phyloP scores from a whole-genome alignment of 2,888 invertebrate genomes.

The Malachius bipustulatus region DNA sequence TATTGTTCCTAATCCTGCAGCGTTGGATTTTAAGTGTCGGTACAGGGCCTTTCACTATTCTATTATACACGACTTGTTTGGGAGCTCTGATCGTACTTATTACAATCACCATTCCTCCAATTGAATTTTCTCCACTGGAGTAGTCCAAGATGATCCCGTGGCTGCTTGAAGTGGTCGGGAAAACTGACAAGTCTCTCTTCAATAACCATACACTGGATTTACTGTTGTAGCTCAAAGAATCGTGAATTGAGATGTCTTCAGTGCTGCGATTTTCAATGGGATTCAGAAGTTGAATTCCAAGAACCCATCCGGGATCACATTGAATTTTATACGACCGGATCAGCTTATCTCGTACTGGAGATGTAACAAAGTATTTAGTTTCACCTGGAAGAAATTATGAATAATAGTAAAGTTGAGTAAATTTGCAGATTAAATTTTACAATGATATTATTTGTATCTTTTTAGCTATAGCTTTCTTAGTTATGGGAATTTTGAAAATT shows the following conservation, averaged over 20 bases:
- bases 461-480: too few species aligned
- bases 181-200: conserved; percentile 72
- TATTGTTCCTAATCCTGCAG: conserved; percentile 68
- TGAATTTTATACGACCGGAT: conserved; percentile 50
- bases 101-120: conserved; percentile 73
- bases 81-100: conserved; percentile 64
- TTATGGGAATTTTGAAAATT: too few species aligned
- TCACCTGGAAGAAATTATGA: too few species aligned
- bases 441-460: too few species aligned
- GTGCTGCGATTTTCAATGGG: conserved; percentile 81
- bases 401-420: too few species aligned
- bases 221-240: conserved; percentile 56
- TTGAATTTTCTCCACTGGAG: conserved; percentile 61
- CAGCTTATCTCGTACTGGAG: conserved; percentile 46
- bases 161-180: conserved; percentile 79
- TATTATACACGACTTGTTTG: conserved; percentile 57
- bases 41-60: conserved; percentile 65
- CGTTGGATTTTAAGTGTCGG: conserved; percentile 62
- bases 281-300: conserved; percentile 82
- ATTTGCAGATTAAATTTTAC: too few species aligned
- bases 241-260: conserved; percentile 69
- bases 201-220: conserved; percentile 63
- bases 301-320: conserved; percentile 71
- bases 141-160: conserved; percentile 72
- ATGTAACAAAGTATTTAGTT: conserved; percentile 69